Evolutionary conservation across 2,113 vertebrate species (phyloP).

Genomic region (Phocoena phocoena): DNA sequence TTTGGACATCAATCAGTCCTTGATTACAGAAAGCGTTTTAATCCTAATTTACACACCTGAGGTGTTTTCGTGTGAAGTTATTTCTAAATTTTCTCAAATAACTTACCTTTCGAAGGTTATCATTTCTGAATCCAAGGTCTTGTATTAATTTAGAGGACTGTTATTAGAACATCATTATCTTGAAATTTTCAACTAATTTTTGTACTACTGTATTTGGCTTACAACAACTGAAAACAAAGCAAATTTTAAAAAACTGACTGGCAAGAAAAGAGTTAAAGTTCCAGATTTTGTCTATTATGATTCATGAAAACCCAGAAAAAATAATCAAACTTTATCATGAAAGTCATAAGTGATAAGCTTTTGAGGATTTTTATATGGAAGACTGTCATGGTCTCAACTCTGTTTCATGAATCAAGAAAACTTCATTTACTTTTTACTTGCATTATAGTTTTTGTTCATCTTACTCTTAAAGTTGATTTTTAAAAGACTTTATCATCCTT

Average conservation of each 20-base stretch:
- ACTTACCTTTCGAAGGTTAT: background rate
- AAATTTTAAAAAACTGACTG: background rate
- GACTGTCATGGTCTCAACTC: rapidly evolving
- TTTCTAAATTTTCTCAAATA: background rate
- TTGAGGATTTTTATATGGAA: rapidly evolving
- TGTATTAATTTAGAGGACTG: background rate
- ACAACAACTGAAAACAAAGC: background rate
- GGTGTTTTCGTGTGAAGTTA: background rate
- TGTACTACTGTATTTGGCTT: background rate
- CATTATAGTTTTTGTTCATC: rapidly evolving
- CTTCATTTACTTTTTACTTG: background rate
- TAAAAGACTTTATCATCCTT: background rate
- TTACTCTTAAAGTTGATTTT: background rate
- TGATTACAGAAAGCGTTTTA: background rate
- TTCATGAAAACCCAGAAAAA: background rate
- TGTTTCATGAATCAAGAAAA: background rate
- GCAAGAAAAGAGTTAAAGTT: background rate
- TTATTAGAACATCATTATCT: background rate
- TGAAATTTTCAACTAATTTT: background rate
- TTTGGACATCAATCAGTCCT: background rate
- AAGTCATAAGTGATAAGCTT: background rate
- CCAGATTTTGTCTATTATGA: background rate
- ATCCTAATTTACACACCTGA: background rate
- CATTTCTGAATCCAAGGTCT: background rate
- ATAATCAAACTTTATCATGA: background rate